phyloP scores from a whole-genome alignment of 2,888 invertebrate species.

The Hybos culiciformis region DNA sequence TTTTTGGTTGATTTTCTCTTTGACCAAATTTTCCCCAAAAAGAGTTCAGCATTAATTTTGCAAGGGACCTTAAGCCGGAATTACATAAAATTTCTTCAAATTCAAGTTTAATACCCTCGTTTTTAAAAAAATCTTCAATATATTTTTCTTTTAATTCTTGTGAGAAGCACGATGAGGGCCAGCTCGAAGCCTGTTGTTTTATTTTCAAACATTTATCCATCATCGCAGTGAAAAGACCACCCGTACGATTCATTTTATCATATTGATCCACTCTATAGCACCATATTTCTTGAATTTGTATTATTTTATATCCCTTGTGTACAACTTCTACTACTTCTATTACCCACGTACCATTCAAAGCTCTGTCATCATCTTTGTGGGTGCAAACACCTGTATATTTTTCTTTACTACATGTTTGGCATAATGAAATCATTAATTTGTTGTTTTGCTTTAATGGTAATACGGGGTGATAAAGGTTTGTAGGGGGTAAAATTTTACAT shows the following conservation, averaged over 20 bases:
- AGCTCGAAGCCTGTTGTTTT: constrained; percentile 19
- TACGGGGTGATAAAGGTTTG: too few species aligned
- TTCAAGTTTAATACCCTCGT: too few species aligned
- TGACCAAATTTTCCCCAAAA: too few species aligned
- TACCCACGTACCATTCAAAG: constrained; percentile 21
- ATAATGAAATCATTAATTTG: constrained; percentile 19
- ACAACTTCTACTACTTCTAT: constrained; percentile 21
- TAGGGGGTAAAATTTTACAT: constrained; percentile 6
- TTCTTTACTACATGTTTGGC: constrained; percentile 16
- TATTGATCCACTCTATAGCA: constrained; percentile 18
- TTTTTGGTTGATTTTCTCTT: too few species aligned
- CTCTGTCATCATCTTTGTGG: constrained; percentile 15
- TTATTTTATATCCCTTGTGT: constrained; percentile 18
- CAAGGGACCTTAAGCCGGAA: too few species aligned
- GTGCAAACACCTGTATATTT: too few species aligned
- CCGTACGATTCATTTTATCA: constrained; percentile 5
- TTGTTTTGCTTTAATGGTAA: constrained; percentile 16
- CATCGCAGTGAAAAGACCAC: constrained; percentile 18
- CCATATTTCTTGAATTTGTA: constrained; percentile 21
- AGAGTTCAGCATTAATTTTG: too few species aligned
- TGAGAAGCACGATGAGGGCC: too few species aligned
- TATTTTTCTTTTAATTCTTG: too few species aligned
- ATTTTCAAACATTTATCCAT: constrained; percentile 20
- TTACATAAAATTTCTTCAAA: too few species aligned
- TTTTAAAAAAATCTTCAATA: too few species aligned